Evolutionary conservation across 1,140 invertebrate genomes (phyloP).

Genomic region (Pseudomyrmex cubaensis): DNA sequence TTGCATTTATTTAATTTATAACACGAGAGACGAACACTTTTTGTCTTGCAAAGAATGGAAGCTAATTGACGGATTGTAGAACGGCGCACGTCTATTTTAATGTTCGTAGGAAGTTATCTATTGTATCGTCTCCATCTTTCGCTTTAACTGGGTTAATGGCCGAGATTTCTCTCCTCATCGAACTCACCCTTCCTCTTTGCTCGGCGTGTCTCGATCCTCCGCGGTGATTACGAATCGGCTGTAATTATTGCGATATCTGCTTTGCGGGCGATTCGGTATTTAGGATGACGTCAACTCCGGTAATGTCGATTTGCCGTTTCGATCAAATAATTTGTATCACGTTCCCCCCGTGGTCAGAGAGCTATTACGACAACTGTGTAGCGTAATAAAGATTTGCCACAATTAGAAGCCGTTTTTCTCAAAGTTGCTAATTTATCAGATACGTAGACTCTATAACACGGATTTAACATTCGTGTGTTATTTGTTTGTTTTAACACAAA

Average conservation of each 20-base stretch:
- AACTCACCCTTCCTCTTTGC: slow-evolving; percentile 39
- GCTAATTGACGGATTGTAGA: too few relatives aligned
- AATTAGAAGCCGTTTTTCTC: too few relatives aligned
- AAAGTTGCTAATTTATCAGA: too few relatives aligned
- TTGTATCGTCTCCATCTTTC: neutral
- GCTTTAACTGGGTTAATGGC: slow-evolving; percentile 43
- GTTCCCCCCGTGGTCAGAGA: slow-evolving; percentile 29
- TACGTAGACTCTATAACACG: too few relatives aligned
- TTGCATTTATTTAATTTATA: too few relatives aligned
- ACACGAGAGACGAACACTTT: neutral
- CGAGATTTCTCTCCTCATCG: slow-evolving; percentile 48
- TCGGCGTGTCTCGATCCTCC: slow-evolving; percentile 40
- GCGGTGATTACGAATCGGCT: slow-evolving; percentile 60
- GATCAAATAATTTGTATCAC: slow-evolving; percentile 23
- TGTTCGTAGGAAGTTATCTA: slow-evolving; percentile 11
- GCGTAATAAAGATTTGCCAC: too few relatives aligned
- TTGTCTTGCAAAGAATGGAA: too few relatives aligned
- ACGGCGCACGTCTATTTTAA: neutral
- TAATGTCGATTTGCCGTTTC: slow-evolving; percentile 47
- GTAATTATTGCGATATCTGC: slow-evolving; percentile 70
- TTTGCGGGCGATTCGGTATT: slow-evolving; percentile 53
- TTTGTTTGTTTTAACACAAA: too few relatives aligned
- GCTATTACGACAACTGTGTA: too few relatives aligned
- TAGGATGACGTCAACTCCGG: slow-evolving; percentile 59
- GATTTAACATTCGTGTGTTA: too few relatives aligned